A percentile compares a stretch with the other conserved stretches of the same genome.
phyloP scores from a whole-genome alignment of 2,113 vertebrate species.

The Lepus americanus region DNA sequence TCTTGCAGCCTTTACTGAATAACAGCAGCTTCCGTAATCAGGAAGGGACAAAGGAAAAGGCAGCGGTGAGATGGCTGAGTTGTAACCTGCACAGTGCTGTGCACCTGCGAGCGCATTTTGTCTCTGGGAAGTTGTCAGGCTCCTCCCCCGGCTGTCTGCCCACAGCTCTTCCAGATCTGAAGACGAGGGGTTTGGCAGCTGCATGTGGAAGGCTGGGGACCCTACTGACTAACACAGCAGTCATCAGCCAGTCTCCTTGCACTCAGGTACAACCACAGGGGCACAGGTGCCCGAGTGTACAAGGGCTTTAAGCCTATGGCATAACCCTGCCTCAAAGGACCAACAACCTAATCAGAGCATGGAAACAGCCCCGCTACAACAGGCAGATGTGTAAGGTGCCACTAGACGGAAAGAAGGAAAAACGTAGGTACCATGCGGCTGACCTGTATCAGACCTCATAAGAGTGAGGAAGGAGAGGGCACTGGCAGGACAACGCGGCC shows the following conservation, averaged over 20 bases:
- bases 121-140: not conserved
- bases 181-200: not conserved
- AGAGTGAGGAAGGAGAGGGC: not conserved
- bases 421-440: not conserved
- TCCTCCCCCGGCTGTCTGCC: not conserved
- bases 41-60: slow-evolving; percentile 12
- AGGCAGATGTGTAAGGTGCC: not conserved
- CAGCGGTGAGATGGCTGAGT: not conserved
- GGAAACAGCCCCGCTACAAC: not conserved
- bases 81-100: not conserved
- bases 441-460: not conserved
- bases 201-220: not conserved
- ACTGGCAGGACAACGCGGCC: not conserved
- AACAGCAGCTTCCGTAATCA: not conserved
- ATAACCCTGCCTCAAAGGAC: not conserved
- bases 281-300: not conserved
- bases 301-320: not conserved
- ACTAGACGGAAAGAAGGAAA: not conserved
- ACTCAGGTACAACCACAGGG: not conserved
- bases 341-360: not conserved
- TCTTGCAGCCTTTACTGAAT: not conserved
- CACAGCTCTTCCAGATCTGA: slow-evolving; percentile 11
- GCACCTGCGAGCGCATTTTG: not conserved
- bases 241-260: not conserved
- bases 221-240: not conserved